Percentiles rank a stretch among this genome's conserved stretches.
Conservation (phyloP, 92 coral and sea anemone species). For the Epizoanthus rinbou region DNA sequence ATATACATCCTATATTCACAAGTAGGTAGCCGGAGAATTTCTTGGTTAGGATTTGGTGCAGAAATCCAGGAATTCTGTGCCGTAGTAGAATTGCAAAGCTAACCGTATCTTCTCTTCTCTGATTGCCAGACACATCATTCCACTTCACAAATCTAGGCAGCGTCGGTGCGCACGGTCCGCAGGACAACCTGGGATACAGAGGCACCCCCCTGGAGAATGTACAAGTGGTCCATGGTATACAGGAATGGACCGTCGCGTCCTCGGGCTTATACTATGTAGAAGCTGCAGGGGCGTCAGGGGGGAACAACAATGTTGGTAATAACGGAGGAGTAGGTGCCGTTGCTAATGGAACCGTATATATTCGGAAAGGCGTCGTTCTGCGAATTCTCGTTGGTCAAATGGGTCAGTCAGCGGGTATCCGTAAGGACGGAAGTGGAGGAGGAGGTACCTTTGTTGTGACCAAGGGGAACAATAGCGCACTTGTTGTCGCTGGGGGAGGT, state of each 20-base stretch:
- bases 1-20: too few relatives aligned
- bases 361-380: constrained; percentile 16
- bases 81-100: too few relatives aligned
- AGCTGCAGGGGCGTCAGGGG: constrained; percentile 28
- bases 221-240: neutral
- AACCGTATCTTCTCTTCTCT: neutral
- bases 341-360: constrained; percentile 15
- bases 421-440: constrained; percentile 26
- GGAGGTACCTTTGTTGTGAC: constrained; percentile 30
- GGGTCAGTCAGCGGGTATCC: neutral
- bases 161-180: constrained; percentile 27
- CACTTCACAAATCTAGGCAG: constrained; percentile 34
- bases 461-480: constrained; percentile 11
- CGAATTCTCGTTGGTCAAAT: constrained; percentile 31
- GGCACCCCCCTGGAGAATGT: constrained; percentile 22
- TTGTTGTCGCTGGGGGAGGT: constrained; percentile 40
- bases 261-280: constrained; percentile 23
- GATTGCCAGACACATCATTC: neutral
- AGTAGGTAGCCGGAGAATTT: too few relatives aligned
- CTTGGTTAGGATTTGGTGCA: too few relatives aligned
- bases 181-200: constrained; percentile 13
- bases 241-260: constrained; percentile 13
- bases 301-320: neutral
- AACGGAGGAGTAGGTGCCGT: constrained; percentile 35
- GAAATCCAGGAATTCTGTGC: too few relatives aligned